Base-by-base conservation (phyloP, 64 coral and sea anemone genomes). In the Pocillopora damicornis region DNA sequence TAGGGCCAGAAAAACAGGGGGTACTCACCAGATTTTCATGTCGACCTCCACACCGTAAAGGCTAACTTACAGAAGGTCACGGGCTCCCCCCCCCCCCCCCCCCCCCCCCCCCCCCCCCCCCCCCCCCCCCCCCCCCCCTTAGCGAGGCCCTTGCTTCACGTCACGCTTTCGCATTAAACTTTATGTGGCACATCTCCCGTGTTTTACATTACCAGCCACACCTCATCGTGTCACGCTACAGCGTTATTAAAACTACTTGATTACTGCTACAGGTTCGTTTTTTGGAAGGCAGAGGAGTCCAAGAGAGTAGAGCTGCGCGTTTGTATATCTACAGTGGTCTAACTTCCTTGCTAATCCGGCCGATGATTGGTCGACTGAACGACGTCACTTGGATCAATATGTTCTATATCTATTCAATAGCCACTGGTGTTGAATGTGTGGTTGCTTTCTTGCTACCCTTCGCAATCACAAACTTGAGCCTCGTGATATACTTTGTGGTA, bases 271-370 rank as follows among this genome's bases (percentile, higher is more conserved):
- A 85, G 81, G 81, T 85, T 57, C 81, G 81, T 71, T 85, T 57
- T 23, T 26, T 85, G 4, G 81, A 85, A 71, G 81, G 72, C 0
- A 73, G 25, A 1, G 81, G 81, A 34, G 56, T 58, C 11, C 5
- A 36, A n/a, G 81, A 85, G 26, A 63, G 58, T 2, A 72, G 57
- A n/a, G 81, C 81, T n/a, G 51, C 81, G 0, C 81, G 81, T 37
- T n/a, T 85, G 12, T 85, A 85, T 63, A 85, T 85, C 22, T 85
- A 85, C 37, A 57, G 81, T 73, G 65, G 81, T 13, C 9, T 85
- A 14, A 38, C 81, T 13, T 85, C 81, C 15, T 85, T 85, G 16
- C 22, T 85, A 10, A 42, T 85, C 17, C 81, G 81, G 1, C 81
- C 64, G 22, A 36, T 58, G 64, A 85, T 85, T 72, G 81, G 81